phyloP scores from a whole-genome alignment of 2,888 invertebrate species.

The Chalcosyrphus nemorum region DNA sequence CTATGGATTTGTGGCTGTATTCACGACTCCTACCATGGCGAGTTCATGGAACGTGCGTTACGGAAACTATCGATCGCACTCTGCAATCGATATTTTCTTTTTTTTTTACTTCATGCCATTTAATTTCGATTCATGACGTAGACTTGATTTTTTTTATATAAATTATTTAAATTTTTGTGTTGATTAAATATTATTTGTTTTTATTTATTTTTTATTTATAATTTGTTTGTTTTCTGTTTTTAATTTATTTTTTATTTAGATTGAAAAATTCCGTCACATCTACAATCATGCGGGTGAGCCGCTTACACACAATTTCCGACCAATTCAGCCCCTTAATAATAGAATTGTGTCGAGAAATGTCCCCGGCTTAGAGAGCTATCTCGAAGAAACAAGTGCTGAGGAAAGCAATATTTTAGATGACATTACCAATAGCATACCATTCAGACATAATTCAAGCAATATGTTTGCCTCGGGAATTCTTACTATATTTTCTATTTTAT shows the following conservation, averaged over 20 bases:
- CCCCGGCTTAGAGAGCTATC: background rate
- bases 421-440: background rate
- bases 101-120: no score
- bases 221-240: constrained; percentile 10
- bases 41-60: no score
- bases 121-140: no score
- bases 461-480: background rate
- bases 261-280: constrained; percentile 88
- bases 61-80: no score
- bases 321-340: constrained; percentile 90
- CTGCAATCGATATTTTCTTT: no score
- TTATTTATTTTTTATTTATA: constrained; percentile 1
- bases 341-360: constrained; percentile 83
- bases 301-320: constrained; percentile 91
- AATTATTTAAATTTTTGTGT: background rate
- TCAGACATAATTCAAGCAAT: constrained; percentile 10
- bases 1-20: no score
- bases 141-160: background rate
- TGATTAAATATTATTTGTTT: background rate
- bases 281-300: constrained; percentile 85
- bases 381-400: background rate
- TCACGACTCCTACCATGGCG: no score
- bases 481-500: background rate
- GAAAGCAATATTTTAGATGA: constrained; percentile 1
- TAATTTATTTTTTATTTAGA: constrained; percentile 83